Conservation (phyloP, 2,888 invertebrate genomes). For the Trachelus tabidus region DNA sequence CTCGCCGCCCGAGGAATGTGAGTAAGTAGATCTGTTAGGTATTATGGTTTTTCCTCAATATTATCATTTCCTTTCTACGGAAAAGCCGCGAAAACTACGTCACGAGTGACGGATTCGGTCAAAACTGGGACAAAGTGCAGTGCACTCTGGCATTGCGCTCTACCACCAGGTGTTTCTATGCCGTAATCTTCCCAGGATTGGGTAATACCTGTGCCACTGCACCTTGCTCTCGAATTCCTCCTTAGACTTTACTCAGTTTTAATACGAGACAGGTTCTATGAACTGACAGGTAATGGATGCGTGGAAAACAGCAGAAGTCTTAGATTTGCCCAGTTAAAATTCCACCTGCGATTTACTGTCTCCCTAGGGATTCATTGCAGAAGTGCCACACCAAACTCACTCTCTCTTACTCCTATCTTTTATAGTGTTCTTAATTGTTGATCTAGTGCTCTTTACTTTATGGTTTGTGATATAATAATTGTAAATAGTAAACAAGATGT, state of each 20-base stretch:
- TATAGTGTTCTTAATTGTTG: neutral
- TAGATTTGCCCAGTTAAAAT: neutral
- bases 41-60: conserved; percentile 3
- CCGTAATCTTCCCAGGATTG: conserved; percentile 64
- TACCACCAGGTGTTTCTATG: conserved; percentile 64
- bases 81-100: conserved; percentile 63
- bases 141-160: conserved; percentile 66
- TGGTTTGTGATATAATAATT: neutral
- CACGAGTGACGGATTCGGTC: conserved; percentile 63
- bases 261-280: conserved; percentile 12
- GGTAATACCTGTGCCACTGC: conserved; percentile 54
- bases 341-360: neutral
- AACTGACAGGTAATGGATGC: conserved; percentile 24
- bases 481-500: neutral
- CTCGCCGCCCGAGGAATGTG: conserved; percentile 43
- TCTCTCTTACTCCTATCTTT: neutral
- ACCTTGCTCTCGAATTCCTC: conserved; percentile 39
- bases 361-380: neutral
- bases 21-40: conserved; percentile 37
- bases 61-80: conserved; percentile 26
- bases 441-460: neutral
- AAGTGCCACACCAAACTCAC: neutral
- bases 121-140: conserved; percentile 67
- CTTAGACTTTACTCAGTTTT: conserved; percentile 6
- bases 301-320: neutral